These are phyloP conservation scores for Macrotrachela quadricornifera DNA, from an alignment of 1,140 invertebrate species.

Conservation along the genomic window DNA sequence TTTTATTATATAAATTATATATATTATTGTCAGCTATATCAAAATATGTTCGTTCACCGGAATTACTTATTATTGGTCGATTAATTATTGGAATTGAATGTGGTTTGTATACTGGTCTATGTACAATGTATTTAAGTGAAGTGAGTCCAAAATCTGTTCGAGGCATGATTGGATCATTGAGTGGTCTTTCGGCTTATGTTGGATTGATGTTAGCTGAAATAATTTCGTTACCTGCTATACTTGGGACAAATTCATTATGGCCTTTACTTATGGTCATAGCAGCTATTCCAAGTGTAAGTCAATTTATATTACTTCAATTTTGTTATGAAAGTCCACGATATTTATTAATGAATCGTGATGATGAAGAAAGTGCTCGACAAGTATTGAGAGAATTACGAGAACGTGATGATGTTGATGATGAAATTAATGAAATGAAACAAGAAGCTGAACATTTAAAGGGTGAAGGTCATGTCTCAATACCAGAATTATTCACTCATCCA, in stretches of 20 bases:
- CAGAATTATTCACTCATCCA: no score
- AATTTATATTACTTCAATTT: slow-evolving; percentile 65
- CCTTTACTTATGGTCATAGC: slow-evolving; percentile 42
- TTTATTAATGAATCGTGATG: slow-evolving; percentile 72
- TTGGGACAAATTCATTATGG: slow-evolving; percentile 75
- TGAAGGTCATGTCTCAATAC: slow-evolving; percentile 44
- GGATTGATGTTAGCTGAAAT: slow-evolving; percentile 65
- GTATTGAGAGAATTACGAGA: slow-evolving; percentile 40
- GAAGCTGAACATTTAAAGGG: slow-evolving; percentile 54
- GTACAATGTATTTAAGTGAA: slow-evolving; percentile 93
- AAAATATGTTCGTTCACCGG: slow-evolving; percentile 69
- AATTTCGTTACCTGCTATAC: slow-evolving; percentile 67
- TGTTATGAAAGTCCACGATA: slow-evolving; percentile 76
- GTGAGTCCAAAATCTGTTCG: slow-evolving; percentile 77
- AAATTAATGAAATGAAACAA: slow-evolving; percentile 62
- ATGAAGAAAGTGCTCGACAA: slow-evolving; percentile 70
- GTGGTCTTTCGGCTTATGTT: slow-evolving; percentile 77
- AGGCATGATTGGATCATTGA: slow-evolving; percentile 53
- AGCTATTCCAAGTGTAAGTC: slow-evolving; percentile 65
- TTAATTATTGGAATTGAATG: slow-evolving; percentile 68
- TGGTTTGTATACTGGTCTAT: slow-evolving; percentile 72
- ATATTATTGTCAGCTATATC: slow-evolving; percentile 73
- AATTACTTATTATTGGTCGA: slow-evolving; percentile 83
- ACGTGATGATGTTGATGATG: slow-evolving; percentile 51
- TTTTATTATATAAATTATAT: no score